These are phyloP conservation scores for Athetis lepigone DNA, from an alignment of 2,888 invertebrate species.

Conservation along the genomic window DNA sequence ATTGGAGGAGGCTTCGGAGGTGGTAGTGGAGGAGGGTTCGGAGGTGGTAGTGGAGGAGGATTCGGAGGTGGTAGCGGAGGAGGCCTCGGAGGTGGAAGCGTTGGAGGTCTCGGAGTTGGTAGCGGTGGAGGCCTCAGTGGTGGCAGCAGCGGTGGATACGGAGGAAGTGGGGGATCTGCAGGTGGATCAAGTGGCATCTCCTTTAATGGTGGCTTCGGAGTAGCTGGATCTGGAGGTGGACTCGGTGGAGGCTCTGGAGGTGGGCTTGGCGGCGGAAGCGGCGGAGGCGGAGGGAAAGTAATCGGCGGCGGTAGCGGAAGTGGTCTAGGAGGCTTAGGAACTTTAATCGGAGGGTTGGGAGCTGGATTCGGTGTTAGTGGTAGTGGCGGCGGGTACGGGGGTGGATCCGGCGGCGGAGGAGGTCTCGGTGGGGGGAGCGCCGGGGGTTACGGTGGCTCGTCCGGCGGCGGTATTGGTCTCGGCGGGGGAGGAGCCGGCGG, in stretches of 20 bases:
- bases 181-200: constrained; percentile 36
- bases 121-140: constrained; percentile 44
- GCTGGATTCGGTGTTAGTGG: constrained; percentile 26
- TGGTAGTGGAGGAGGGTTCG: constrained; percentile 19
- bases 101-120: constrained; percentile 52
- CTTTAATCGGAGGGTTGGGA: constrained; percentile 28
- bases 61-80: constrained; percentile 66
- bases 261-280: constrained; percentile 49
- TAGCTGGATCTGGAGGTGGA: constrained; percentile 39
- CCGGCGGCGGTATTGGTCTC: constrained; percentile 29
- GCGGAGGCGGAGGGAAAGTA: constrained; percentile 42
- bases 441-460: constrained; percentile 46
- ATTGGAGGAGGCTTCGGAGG: constrained; percentile 11
- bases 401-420: constrained; percentile 25
- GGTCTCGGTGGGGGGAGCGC: constrained; percentile 22
- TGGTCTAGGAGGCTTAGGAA: constrained; percentile 20
- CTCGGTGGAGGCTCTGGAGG: constrained; percentile 41
- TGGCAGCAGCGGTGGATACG: constrained; percentile 45
- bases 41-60: constrained; percentile 18
- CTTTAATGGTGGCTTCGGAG: constrained; percentile 46
- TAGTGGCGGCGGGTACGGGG: constrained; percentile 10
- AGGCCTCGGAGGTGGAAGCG: constrained; percentile 55
- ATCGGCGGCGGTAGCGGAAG: not conserved
- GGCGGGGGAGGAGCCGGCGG: constrained; percentile 3
- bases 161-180: constrained; percentile 28